phyloP scores from a whole-genome alignment of 2,797 vertebrate genomes.

The Aphelocoma californica region DNA sequence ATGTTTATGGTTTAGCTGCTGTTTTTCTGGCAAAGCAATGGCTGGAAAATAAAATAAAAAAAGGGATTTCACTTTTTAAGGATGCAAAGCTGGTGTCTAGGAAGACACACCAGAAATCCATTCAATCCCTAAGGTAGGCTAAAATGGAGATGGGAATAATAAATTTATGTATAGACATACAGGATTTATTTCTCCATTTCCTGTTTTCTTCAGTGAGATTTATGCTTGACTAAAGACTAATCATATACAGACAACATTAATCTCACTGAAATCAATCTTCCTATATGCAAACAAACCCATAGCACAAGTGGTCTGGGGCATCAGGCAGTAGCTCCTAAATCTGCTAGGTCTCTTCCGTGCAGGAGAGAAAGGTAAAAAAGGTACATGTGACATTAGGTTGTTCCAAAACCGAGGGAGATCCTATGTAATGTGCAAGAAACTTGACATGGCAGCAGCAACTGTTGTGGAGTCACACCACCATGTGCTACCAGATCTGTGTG shows the following conservation, averaged over 20 bases:
- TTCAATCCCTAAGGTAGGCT: not conserved
- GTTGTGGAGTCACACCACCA: not conserved
- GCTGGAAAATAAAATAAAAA: not conserved
- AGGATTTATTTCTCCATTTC: not conserved
- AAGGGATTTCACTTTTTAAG: not conserved
- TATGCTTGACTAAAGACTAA: not conserved
- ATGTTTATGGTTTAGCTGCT: not conserved
- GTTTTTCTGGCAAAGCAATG: not conserved
- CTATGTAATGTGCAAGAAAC: not conserved
- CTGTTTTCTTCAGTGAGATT: not conserved
- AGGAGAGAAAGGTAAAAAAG: not conserved
- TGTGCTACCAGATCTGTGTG: not conserved
- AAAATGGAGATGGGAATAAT: not conserved
- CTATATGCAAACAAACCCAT: not conserved
- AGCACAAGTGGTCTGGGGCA: not conserved
- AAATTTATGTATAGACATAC: not conserved
- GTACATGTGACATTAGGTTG: rapidly evolving
- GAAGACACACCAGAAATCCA: not conserved
- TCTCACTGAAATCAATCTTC: not conserved
- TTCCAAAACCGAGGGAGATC: not conserved
- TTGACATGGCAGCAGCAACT: not conserved
- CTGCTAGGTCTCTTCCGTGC: not conserved
- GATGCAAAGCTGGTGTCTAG: not conserved
- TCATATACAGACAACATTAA: not conserved
- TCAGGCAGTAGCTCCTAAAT: not conserved